Evolutionary conservation across 1,140 invertebrate genomes (phyloP).

Genomic region (Temnothorax longispinosus): DNA sequence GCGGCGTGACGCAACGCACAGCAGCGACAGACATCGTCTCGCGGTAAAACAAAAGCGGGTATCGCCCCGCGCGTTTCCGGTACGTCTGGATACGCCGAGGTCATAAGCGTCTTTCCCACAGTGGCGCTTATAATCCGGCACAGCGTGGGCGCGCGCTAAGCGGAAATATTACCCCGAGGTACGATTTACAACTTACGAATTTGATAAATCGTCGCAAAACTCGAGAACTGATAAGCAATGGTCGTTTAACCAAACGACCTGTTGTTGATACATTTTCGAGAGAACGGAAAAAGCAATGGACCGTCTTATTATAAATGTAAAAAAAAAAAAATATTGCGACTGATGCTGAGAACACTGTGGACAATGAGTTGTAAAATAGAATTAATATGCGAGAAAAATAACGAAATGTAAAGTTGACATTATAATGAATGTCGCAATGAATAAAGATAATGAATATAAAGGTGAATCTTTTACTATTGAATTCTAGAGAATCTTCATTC

Average conservation of each 20-base stretch:
- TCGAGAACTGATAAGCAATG: neutral
- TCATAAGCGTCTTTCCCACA: constrained; percentile 21
- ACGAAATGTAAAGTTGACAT: constrained; percentile 7
- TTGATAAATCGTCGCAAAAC: constrained; percentile 21
- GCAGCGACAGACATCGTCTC: constrained; percentile 1
- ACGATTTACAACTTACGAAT: neutral
- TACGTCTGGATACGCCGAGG: constrained; percentile 3
- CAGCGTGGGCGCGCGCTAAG: neutral
- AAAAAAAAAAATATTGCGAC: neutral
- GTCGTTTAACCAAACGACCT: too few species aligned
- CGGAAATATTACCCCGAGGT: neutral
- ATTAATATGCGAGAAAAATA: constrained; percentile 10
- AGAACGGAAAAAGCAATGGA: neutral
- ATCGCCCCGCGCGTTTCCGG: constrained; percentile 17
- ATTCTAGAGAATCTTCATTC: constrained; percentile 42
- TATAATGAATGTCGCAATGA: constrained; percentile 35
- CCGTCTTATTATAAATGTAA: neutral
- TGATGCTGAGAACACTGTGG: neutral
- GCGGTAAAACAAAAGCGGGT: neutral
- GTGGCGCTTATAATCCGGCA: constrained; percentile 15
- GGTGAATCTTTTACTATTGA: constrained; percentile 35
- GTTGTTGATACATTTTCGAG: neutral
- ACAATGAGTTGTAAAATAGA: constrained; percentile 24
- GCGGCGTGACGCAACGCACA: neutral
- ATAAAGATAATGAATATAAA: constrained; percentile 36